Evolutionary conservation across 2,888 invertebrate species (phyloP), one percentile per base, ranked within the genome.

Genomic region (Dicranocentrus wangi): DNA sequence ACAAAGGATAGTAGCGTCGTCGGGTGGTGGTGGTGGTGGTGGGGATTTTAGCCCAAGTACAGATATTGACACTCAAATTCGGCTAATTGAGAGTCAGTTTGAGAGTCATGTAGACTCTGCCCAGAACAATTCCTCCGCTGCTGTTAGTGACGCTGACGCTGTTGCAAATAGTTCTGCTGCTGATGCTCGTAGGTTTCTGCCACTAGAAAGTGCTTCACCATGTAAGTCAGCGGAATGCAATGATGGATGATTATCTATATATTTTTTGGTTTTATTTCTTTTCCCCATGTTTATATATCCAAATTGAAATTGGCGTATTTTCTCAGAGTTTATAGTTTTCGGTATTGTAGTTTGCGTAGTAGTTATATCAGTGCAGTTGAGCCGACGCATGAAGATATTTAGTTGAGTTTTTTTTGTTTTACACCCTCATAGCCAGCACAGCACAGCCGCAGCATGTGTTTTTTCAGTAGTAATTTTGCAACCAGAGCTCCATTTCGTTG

Each of bases 161-260:
- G 23, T 61, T 60, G 55, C 55, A 55, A 79, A 63, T 78, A 78
- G 23, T 80, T 65, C 72, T 42, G 73, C 19, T 69, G 43, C 73
- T 28, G 70, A 75, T 81, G 65, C 70, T 81, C 70, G 81, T 81
- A 81, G 81, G 75, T 70, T 70, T 75, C 75, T 69, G 61, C 81
- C 69, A 69, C 61, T 81, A 81, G 81, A 75, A 53, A 81, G 61
- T 70, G 81, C 81, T 81, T 81, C 81, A 75, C 23, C 73, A 81
- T 75, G 81, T 81, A 81, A 81, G 81, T 81, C 60, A 65, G 55
- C 66, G 55, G 61, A 25, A 15, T 58, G 19, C 19, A 72, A 71
- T 32, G 61, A 51, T 15, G 17, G 1, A 23, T 51, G 13, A 51
- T 68, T 51, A 19, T 58, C 60, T 60, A 60, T 25, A 42, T 19